Evolutionary conservation across 2,113 vertebrate genomes (phyloP).

Genomic region (Setophaga petechia): DNA sequence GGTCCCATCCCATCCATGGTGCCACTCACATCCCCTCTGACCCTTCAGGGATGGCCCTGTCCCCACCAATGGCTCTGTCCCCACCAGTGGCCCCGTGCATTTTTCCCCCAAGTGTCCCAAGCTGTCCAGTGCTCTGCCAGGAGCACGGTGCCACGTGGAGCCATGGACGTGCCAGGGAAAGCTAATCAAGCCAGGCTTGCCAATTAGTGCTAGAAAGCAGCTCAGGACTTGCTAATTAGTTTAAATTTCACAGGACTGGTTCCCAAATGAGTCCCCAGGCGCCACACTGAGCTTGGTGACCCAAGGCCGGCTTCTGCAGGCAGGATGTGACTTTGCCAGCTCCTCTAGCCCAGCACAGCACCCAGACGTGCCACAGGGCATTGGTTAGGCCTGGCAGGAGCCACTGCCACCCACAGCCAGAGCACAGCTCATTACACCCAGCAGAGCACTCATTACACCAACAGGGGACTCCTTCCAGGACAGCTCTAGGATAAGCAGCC

Average conservation of each 20-base stretch:
- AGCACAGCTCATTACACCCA: not conserved
- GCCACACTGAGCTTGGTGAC: not conserved
- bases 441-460: rapidly evolving
- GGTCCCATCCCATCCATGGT: rapidly evolving
- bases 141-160: rapidly evolving
- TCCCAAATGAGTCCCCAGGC: not conserved
- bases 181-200: not conserved
- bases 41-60: not conserved
- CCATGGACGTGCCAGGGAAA: rapidly evolving
- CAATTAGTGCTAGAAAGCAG: not conserved
- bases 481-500: not conserved
- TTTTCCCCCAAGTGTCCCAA: rapidly evolving
- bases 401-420: not conserved
- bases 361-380: not conserved
- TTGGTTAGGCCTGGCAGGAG: not conserved
- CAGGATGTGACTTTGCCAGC: not conserved
- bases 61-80: not conserved
- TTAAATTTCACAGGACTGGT: not conserved
- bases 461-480: rapidly evolving
- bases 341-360: rapidly evolving
- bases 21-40: not conserved
- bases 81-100: rapidly evolving
- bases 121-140: not conserved
- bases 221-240: conserved; percentile 4
- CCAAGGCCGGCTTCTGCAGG: not conserved